A percentile compares a stretch with the other conserved stretches of the same genome.
Conservation (phyloP, 2,888 invertebrate species). For the Oscheius sp. region DNA sequence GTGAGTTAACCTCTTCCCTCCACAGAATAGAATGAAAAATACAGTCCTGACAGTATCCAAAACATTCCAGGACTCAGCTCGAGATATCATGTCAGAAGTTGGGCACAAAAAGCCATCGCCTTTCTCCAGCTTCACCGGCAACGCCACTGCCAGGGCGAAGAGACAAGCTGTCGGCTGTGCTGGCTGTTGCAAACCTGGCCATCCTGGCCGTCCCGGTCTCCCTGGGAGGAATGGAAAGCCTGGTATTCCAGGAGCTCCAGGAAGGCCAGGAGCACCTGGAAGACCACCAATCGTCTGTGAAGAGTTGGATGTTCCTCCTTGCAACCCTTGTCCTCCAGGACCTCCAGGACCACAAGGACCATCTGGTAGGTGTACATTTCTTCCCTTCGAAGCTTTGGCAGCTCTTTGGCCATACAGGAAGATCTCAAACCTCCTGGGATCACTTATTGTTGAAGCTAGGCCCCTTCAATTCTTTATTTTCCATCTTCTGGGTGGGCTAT, state of each 20-base stretch:
- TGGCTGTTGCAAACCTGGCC: constrained; percentile 68
- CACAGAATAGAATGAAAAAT: not conserved
- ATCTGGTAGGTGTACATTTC: constrained; percentile 37
- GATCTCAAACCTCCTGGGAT: too few species aligned
- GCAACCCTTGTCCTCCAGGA: constrained; percentile 69
- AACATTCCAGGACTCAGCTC: constrained; percentile 58
- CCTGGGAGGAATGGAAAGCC: constrained; percentile 59
- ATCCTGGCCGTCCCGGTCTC: constrained; percentile 64
- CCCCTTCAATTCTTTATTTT: too few species aligned
- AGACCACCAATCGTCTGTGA: constrained; percentile 69
- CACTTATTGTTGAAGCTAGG: too few species aligned
- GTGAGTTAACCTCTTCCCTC: constrained; percentile 39
- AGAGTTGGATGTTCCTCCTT: constrained; percentile 68
- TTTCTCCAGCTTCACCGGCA: constrained; percentile 40
- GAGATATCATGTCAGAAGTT: constrained; percentile 68
- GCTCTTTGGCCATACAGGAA: too few species aligned
- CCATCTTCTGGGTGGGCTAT: too few species aligned
- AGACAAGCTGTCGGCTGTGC: constrained; percentile 62
- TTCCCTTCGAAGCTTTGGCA: too few species aligned
- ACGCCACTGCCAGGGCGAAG: constrained; percentile 54
- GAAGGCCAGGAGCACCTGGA: constrained; percentile 57
- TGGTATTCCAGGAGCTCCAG: constrained; percentile 63
- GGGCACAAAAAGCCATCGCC: constrained; percentile 57
- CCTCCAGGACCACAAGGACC: constrained; percentile 64
- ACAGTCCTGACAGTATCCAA: too few species aligned